These are phyloP conservation scores for Papilio machaon DNA, from an alignment of 1,140 invertebrate species.

Conservation along the genomic window DNA sequence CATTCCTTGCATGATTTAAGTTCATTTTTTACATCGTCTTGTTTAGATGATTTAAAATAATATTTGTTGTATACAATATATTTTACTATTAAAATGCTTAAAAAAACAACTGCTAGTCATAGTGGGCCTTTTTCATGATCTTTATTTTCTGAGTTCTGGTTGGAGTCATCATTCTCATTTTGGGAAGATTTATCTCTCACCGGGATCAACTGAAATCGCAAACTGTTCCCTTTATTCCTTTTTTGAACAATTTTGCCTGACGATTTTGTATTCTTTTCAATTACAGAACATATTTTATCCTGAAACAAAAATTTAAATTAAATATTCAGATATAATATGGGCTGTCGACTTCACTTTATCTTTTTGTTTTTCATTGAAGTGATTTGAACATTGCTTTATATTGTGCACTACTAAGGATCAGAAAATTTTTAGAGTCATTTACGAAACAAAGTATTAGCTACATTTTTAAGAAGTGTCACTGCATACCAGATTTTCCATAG, in stretches of 20 bases:
- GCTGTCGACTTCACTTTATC: background rate
- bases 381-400: background rate
- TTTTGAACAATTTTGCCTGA: conserved; percentile 83
- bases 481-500: conserved; percentile 76
- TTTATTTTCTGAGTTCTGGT: conserved; percentile 55
- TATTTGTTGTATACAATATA: conserved; percentile 64
- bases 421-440: no score
- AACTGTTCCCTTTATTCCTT: conserved; percentile 80
- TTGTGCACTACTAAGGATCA: no score
- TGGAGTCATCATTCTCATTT: conserved; percentile 40
- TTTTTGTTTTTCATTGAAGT: background rate
- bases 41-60: conserved; percentile 48
- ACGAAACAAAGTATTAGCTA: background rate
- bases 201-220: conserved; percentile 84
- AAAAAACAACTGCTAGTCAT: conserved; percentile 67
- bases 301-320: conserved; percentile 65
- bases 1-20: background rate
- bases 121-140: conserved; percentile 67
- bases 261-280: conserved; percentile 80
- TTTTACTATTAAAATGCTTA: conserved; percentile 59
- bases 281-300: conserved; percentile 80
- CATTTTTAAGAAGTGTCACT: conserved; percentile 33
- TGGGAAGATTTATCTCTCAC: conserved; percentile 50
- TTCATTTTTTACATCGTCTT: conserved; percentile 14
- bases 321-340: no score